Evolutionary conservation across 2,888 invertebrate genomes (phyloP), one percentile per base, ranked within the genome.

Genomic region (Drosophila melanosoma): DNA sequence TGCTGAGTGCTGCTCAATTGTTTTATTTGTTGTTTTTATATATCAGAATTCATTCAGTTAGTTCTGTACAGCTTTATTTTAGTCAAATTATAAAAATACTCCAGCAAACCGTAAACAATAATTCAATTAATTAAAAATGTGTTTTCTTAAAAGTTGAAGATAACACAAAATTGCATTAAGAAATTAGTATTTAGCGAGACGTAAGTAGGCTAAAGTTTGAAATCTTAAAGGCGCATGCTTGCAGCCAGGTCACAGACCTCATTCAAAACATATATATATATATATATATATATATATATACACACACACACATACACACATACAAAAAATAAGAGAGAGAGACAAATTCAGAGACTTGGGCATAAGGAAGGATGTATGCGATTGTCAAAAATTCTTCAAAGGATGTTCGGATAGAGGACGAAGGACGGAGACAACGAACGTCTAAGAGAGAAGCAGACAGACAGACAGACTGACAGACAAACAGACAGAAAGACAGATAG

Each of bases 371-470:
- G 76, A 76, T 71, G 71, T 68, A 26, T 60, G 81, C 73, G 77
- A 78, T 78, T 78, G 78, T 80, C 78, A 78, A 78, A 78, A 78
- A 78, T 69, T 63, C 74, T 81, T 58, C 76, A 69, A 73, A 81
- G 79, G 70, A 67, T 70, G 71, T 45, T 59, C 51, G 51, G 32
- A 52, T 57, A 57, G 38, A 67, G 42, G 57, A 57, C 53, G 59
- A 51, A 68, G 35, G 49, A 56, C 58, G 57, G 49, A 66, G 38
- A 59, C 54, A 59, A 57, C 52, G 57, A 57, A 52, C 48, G 62
- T 40, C 54, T 65, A 52, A 38, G 54, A 57, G 52, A 45, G 11
- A 53, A 35, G 57, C 42, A 29, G 32, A 29, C 35, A 42, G 49
- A 11, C 15, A 45, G 11, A 23, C 17, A 17, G 29, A 49, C 48